Evolutionary conservation across 2,888 invertebrate genomes (phyloP).

Genomic region (Sinodicranocentrus sp.): DNA sequence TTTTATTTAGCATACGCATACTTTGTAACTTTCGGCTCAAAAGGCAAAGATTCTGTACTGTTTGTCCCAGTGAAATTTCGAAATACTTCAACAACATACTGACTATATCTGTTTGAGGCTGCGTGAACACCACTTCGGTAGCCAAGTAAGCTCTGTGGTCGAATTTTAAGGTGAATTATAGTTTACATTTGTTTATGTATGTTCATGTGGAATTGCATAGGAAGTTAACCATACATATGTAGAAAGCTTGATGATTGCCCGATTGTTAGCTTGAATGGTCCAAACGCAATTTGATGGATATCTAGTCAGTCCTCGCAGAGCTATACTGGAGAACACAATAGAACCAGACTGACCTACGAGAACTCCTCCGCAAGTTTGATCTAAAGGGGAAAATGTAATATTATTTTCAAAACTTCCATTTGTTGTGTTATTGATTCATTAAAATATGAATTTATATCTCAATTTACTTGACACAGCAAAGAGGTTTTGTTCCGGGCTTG

Average conservation of each 20-base stretch:
- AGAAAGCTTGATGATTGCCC: constrained; percentile 12
- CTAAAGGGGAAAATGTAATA: too few relatives aligned
- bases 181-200: too few relatives aligned
- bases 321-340: constrained; percentile 25
- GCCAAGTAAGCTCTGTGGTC: neutral
- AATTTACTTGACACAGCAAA: constrained; percentile 43
- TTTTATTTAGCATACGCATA: too few relatives aligned
- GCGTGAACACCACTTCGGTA: too few relatives aligned
- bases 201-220: neutral
- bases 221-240: constrained; percentile 14
- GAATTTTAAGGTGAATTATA: neutral
- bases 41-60: too few relatives aligned
- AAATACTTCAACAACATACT: too few relatives aligned
- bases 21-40: too few relatives aligned
- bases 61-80: too few relatives aligned
- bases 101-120: too few relatives aligned
- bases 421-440: neutral
- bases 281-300: constrained; percentile 37
- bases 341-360: constrained; percentile 24
- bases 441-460: neutral
- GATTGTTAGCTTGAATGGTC: constrained; percentile 36
- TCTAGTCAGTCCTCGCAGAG: neutral
- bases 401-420: neutral
- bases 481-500: constrained; percentile 2
- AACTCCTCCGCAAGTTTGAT: constrained; percentile 49